A percentile compares a stretch with the other conserved stretches of the same genome.
Conservation (phyloP, 2,113 vertebrate species). For the Protobothrops mucrosquamatus region DNA sequence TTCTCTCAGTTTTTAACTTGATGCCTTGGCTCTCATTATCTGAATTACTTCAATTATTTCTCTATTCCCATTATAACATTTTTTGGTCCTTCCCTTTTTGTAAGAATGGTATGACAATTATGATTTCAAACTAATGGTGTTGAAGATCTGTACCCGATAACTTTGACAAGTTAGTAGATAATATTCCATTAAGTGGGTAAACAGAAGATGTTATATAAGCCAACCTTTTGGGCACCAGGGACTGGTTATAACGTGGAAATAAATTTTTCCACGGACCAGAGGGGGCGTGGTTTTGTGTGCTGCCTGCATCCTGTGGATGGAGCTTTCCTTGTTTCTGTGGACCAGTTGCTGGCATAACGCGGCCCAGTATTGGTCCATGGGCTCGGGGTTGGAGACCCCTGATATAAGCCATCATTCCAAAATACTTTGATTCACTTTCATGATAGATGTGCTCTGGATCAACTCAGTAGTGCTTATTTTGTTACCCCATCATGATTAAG, state of each 20-base stretch:
- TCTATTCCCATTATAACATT: background rate
- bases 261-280: too few species aligned
- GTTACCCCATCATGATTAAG: too few species aligned
- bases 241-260: too few species aligned
- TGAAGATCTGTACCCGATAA: background rate
- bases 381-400: too few species aligned
- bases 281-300: too few species aligned
- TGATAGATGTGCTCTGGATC: background rate
- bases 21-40: background rate
- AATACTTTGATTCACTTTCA: background rate
- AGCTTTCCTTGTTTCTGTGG: too few species aligned
- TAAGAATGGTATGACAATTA: background rate
- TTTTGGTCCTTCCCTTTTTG: background rate
- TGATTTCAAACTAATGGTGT: background rate
- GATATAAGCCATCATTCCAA: background rate
- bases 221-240: too few species aligned
- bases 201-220: background rate
- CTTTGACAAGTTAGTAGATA: background rate
- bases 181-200: background rate
- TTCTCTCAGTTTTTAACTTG: background rate
- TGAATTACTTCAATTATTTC: background rate
- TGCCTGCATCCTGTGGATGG: too few species aligned
- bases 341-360: too few species aligned
- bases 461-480: background rate
- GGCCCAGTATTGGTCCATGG: too few species aligned